Conservation (phyloP, 2,888 invertebrate species). For the Hydriomena furcata region DNA sequence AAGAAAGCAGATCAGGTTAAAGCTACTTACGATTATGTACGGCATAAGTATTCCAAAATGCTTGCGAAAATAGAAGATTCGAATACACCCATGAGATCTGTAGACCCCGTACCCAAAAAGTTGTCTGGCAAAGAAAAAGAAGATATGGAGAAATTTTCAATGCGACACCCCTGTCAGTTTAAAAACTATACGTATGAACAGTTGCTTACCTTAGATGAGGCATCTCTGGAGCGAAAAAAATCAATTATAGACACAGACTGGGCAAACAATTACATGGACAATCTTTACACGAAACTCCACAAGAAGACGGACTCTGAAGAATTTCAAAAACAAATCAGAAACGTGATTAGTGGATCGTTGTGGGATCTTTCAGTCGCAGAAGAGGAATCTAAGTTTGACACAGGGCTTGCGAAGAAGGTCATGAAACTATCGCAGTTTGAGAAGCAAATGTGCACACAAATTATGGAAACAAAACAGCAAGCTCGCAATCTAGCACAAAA, state of each 20-base stretch:
- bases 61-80: slow-evolving; percentile 59
- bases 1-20: slow-evolving; percentile 73
- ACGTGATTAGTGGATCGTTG: slow-evolving; percentile 71
- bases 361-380: slow-evolving; percentile 80
- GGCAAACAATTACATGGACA: slow-evolving; percentile 75
- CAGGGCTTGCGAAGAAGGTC: slow-evolving; percentile 79
- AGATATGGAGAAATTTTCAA: slow-evolving; percentile 65
- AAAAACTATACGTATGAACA: slow-evolving; percentile 70
- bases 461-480: slow-evolving; percentile 85
- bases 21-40: slow-evolving; percentile 66
- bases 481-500: slow-evolving; percentile 81
- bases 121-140: slow-evolving; percentile 47
- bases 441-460: slow-evolving; percentile 85
- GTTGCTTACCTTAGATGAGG: slow-evolving; percentile 60
- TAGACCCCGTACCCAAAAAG: slow-evolving; percentile 37
- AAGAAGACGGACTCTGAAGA: slow-evolving; percentile 68
- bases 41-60: slow-evolving; percentile 69
- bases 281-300: slow-evolving; percentile 70
- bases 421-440: slow-evolving; percentile 86
- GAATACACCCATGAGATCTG: slow-evolving; percentile 44
- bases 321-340: slow-evolving; percentile 77
- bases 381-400: slow-evolving; percentile 79
- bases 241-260: slow-evolving; percentile 62
- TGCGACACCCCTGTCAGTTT: slow-evolving; percentile 61
- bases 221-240: slow-evolving; percentile 52